Evolutionary conservation across 2,888 invertebrate species (phyloP), one percentile per base, ranked within the genome.

Genomic region (Drosophila niveifrons): DNA sequence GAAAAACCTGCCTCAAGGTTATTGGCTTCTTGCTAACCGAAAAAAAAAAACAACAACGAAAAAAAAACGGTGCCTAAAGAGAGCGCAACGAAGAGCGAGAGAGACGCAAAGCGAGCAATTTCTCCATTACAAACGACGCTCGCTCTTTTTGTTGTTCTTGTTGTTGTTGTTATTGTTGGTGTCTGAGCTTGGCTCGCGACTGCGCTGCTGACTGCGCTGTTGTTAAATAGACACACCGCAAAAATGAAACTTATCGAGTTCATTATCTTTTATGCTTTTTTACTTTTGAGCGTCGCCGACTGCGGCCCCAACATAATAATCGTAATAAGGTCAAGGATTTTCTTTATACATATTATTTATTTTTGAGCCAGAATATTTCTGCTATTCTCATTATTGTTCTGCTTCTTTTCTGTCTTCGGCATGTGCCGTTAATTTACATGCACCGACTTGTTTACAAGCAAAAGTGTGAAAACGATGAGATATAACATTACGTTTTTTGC

Each of bases 1-100:
- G 80, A 86, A 83, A 83, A 88, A 77, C 89, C 88, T 88, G 83
- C 83, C 88, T 86, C 83, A 88, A 86, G 88, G 83, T 86, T 88
- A 75, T 88, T 83, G 86, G 71, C 88, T 88, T 84, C 77, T 76
- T 76, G 55, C 66, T 71, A 36, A 56, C 82, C 29, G 28, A 53
- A 53, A 41, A 34, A 31, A 50, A 29, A 47, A 29, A 47, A 29
- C 2, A 47, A 31, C 9, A 29, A 13, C 2, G 10, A 31, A 17
- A 31, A 28, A 41, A 71, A 68, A 67, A 62, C 65, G 71, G 31
- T 53, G 75, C 47, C 66, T 66, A 76, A 77, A 77, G 66, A 66
- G 58, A 74, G 66, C 55, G 78, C n/a, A 44, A 46, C 51, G 10
- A 36, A 41, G 29, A 41, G 36, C 39, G 18, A 53, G 56, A 64